Evolutionary conservation across 2,797 vertebrate species (phyloP), one percentile per base, ranked within the genome.

Genomic region (Dromococcyx pavoninus): DNA sequence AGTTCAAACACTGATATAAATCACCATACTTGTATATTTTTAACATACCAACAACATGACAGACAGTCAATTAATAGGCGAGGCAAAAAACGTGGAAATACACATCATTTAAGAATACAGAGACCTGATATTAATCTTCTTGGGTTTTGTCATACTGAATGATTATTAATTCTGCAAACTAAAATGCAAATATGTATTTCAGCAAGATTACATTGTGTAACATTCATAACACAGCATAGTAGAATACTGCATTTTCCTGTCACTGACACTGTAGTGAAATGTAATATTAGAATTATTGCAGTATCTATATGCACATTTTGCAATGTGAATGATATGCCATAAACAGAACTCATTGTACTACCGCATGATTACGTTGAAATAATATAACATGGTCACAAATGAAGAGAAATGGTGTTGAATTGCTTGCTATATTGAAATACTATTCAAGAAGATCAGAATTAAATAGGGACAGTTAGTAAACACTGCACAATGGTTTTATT

Each of bases 391-490:
- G 88, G 80, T 62, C 92, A 77, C 89, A 98, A 97, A 98, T 97
- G 97, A 97, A 97, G 97, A 98, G 86, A 97, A 97, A 97, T 89
- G 7, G 91, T 60, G 39, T 96, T 91, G 91, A 96, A 97, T 95
- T 96, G 89, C 93, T 94, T 89, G 30, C 58, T 84, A 43, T 81
- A 87, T 81, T 93, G 88, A 94, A 96, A 96, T 86, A 95, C 54
- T 66, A 56, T 91, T 81, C 82, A 91, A 33, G 61, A 95, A 96
- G 89, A 96, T 93, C 91, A 89, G 93, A 97, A 97, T 97, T 95
- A 97, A 98, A 97, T 96, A 94, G 92, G 64, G 90, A 97, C 93
- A 95, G 79, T 91, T 95, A 91, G 96, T 98, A 98, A 98, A 98
- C 97, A 97, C 86, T 72, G 53, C 60, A 94, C 88, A 88, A 97